phyloP scores from a whole-genome alignment of 2,888 invertebrate species.

The Lissocephala sabroskyi region DNA sequence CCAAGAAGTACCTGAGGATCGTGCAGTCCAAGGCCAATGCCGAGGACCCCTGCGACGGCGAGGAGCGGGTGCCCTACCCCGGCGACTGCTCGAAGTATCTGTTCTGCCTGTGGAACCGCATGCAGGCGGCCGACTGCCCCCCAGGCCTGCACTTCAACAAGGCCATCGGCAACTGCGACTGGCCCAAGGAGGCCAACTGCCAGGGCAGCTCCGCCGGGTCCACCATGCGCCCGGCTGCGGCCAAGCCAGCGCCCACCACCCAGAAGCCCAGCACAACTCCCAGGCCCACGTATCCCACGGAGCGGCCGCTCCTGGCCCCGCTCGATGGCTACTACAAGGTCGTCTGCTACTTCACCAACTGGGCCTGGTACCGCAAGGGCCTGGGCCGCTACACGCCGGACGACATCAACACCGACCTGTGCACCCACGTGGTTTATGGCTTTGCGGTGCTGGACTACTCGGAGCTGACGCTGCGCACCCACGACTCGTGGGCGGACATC shows the following conservation, averaged over 20 bases:
- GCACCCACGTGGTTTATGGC: constrained; percentile 94
- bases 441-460: constrained; percentile 92
- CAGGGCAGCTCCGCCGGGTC: constrained; percentile 29
- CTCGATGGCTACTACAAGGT: constrained; percentile 83
- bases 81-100: constrained; percentile 83
- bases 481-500: constrained; percentile 92
- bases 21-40: constrained; percentile 57
- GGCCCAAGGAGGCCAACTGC: constrained; percentile 80
- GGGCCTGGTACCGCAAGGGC: constrained; percentile 93
- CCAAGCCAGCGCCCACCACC: constrained; percentile 56
- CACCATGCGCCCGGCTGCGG: constrained; percentile 32
- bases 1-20: constrained; percentile 62
- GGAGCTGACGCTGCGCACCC: constrained; percentile 83
- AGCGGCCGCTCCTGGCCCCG: constrained; percentile 71
- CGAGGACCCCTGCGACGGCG: constrained; percentile 77
- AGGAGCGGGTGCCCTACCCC: constrained; percentile 78
- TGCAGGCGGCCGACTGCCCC: constrained; percentile 81
- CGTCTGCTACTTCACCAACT: constrained; percentile 93
- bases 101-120: constrained; percentile 86
- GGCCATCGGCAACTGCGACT: constrained; percentile 80
- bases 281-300: constrained; percentile 63
- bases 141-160: constrained; percentile 83
- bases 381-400: constrained; percentile 88
- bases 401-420: constrained; percentile 88
- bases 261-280: constrained; percentile 58